Percentiles rank a stretch among this genome's conserved stretches.
Conservation (phyloP, 2,113 vertebrate genomes). For the Dicentrarchus labrax region DNA sequence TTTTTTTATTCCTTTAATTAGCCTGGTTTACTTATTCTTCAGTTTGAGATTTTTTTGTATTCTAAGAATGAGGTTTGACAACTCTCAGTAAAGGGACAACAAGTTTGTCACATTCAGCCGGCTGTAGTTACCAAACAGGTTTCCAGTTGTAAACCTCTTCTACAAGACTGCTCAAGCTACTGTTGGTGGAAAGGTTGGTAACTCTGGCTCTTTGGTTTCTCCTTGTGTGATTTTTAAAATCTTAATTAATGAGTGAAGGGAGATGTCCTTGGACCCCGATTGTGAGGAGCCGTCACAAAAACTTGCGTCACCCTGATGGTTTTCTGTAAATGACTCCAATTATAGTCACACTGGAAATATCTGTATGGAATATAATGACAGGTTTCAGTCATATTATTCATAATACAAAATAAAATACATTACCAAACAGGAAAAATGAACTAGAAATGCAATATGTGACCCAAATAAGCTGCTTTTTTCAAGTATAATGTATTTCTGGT, state of each 20-base stretch:
- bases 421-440: background rate
- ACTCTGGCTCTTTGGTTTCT: background rate
- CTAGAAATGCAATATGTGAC: background rate
- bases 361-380: background rate
- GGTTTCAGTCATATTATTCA: background rate
- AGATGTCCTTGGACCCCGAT: background rate
- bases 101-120: background rate
- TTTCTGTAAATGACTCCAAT: background rate
- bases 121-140: background rate
- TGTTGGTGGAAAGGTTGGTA: background rate
- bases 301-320: background rate
- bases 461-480: background rate
- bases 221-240: background rate
- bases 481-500: background rate
- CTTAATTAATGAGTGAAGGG: background rate
- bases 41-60: background rate
- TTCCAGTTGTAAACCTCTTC: background rate
- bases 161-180: background rate
- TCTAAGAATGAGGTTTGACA: background rate
- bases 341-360: background rate
- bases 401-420: background rate
- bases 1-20: background rate
- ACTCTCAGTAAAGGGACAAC: background rate
- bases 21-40: background rate
- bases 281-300: background rate